These are phyloP conservation scores for Cerastoderma edule DNA, from an alignment of 2,888 invertebrate species.

Conservation along the genomic window DNA sequence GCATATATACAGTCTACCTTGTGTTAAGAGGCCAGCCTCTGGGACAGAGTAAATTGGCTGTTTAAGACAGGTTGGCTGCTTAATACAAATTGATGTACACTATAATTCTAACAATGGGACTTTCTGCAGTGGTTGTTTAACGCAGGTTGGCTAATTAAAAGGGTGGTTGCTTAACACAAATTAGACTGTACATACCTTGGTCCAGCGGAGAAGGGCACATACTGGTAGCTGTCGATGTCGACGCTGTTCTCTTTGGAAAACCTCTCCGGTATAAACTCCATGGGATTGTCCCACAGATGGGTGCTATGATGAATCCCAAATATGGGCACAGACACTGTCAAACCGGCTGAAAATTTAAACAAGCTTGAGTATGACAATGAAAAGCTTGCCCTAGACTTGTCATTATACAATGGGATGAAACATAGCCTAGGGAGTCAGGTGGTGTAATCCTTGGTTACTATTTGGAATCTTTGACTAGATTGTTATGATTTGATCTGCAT, in stretches of 20 bases:
- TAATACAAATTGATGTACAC: too few species aligned
- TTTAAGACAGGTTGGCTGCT: too few species aligned
- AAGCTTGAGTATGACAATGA: not conserved
- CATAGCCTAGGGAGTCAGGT: not conserved
- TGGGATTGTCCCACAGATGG: conserved; percentile 53
- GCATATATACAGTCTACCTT: too few species aligned
- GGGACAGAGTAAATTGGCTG: too few species aligned
- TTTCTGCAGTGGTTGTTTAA: not conserved
- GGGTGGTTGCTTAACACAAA: not conserved
- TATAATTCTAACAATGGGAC: too few species aligned
- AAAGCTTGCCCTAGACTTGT: not conserved
- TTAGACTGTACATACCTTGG: conserved; percentile 53
- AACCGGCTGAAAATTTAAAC: conserved; percentile 65
- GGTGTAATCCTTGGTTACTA: not conserved
- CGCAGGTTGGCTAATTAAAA: not conserved
- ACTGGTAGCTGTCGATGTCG: conserved; percentile 55
- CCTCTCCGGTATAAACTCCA: conserved; percentile 56
- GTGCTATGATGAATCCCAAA: conserved; percentile 68
- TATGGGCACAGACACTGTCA: conserved; percentile 64
- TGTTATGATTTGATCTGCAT: not conserved
- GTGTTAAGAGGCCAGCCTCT: too few species aligned
- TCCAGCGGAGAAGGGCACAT: conserved; percentile 63
- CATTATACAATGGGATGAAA: not conserved
- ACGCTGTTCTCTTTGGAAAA: conserved; percentile 50
- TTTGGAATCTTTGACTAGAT: not conserved